Evolutionary conservation across 2,797 vertebrate species (phyloP).

Genomic region (Potorous gilbertii): DNA sequence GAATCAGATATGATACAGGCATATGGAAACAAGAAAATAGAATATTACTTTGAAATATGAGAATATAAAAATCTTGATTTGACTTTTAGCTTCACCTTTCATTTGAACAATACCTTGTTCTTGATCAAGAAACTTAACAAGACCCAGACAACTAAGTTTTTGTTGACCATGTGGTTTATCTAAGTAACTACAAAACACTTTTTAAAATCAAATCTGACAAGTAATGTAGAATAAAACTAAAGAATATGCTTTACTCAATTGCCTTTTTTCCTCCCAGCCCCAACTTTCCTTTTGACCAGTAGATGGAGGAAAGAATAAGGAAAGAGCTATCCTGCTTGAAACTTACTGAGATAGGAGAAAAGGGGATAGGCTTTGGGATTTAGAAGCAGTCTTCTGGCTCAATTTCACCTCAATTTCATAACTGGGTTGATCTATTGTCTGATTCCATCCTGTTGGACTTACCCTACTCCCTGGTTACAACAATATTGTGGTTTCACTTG

Average conservation of each 20-base stretch:
- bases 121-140: no score
- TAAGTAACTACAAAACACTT: not conserved
- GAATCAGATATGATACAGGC: not conserved
- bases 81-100: no score
- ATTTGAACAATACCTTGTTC: no score
- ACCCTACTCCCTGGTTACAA: not conserved
- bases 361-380: not conserved
- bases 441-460: not conserved
- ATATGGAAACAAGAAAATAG: not conserved
- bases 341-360: not conserved
- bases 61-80: no score
- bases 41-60: not conserved
- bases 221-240: not conserved
- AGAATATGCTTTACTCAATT: not conserved
- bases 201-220: not conserved
- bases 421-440: not conserved
- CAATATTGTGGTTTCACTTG: not conserved
- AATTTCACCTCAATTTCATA: not conserved
- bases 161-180: no score
- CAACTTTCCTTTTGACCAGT: not conserved
- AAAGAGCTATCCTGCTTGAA: not conserved
- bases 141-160: no score
- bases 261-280: not conserved
- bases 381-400: not conserved
- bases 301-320: not conserved